These are phyloP conservation scores for Diachasmimorpha longicaudata DNA, from an alignment of 1,140 invertebrate species.

Conservation along the genomic window DNA sequence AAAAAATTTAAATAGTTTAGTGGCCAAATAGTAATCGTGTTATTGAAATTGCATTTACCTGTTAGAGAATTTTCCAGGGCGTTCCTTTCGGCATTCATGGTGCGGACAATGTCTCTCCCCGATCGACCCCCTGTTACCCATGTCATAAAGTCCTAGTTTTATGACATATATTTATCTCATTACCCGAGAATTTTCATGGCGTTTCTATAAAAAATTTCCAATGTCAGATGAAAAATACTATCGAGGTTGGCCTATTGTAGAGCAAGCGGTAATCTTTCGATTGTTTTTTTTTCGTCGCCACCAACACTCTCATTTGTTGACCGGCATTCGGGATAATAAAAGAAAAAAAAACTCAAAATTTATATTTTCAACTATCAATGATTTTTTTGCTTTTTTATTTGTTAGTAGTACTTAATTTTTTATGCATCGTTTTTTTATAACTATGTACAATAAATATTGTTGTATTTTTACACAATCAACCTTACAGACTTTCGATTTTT, in stretches of 20 bases:
- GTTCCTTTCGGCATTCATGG: background rate
- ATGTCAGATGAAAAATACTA: background rate
- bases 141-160: background rate
- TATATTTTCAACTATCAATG: background rate
- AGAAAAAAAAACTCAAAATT: background rate
- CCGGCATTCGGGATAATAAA: too few species aligned
- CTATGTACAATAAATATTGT: constrained; percentile 65
- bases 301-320: too few species aligned
- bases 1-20: too few species aligned
- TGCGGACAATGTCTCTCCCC: background rate
- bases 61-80: background rate
- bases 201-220: background rate
- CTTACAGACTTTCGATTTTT: constrained; percentile 53
- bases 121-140: background rate
- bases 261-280: background rate
- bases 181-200: background rate
- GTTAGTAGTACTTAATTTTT: constrained; percentile 50
- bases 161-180: background rate
- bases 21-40: too few species aligned
- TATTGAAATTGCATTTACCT: background rate
- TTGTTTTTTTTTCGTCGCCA: background rate
- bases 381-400: constrained; percentile 49
- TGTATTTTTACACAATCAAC: constrained; percentile 60
- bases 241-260: background rate
- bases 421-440: constrained; percentile 51